Evolutionary conservation across 1,140 invertebrate species (phyloP), one percentile per base, ranked within the genome.

Genomic region (Himalopsyche phryganea): DNA sequence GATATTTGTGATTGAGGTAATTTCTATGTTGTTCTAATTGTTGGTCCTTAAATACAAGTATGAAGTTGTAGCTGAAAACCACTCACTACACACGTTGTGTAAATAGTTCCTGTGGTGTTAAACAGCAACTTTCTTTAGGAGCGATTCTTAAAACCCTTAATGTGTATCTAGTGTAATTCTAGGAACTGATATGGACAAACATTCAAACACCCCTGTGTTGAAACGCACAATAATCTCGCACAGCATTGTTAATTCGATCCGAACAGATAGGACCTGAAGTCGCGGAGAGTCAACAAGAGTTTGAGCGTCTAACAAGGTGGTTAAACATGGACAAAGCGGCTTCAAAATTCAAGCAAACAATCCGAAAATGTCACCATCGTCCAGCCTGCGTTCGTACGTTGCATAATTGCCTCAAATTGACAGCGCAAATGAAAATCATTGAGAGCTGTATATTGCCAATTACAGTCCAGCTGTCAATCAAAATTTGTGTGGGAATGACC

Each of bases 381-480:
- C 9, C 4, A 9, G 9, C 23, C 23, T 17, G 46, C 40, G 46
- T 35, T 13, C 2, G 35, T 7, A 5, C 28, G 49, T 58, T 41
- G 46, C 47, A 49, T 58, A 58, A 58, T 58, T 58, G 49, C 13
- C 13, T 1, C 49, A 45, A 58, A 58, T 58, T 58, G 49, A 9
- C 17, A 28, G 11, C 7, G 23, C 42, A 45, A 45, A 45, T 15
- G 13, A 23, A 2, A 40, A 36, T 20, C 35, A 48, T 56, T 56
- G 32, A 56, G 19, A 1, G 19, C 14, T 38, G 28, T 46, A 42
- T 48, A 56, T 56, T 56, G 53, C 46, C 53, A 56, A 56, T 56
- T 56, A 55, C 13, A 14, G 14, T n/a, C 7, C n/a, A 6, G 6
- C 53, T 56, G 53, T 56, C 53, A 56, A 56, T 56, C 53, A 56